Conservation (phyloP, 2,888 invertebrate species). For the Anodontia alba region DNA sequence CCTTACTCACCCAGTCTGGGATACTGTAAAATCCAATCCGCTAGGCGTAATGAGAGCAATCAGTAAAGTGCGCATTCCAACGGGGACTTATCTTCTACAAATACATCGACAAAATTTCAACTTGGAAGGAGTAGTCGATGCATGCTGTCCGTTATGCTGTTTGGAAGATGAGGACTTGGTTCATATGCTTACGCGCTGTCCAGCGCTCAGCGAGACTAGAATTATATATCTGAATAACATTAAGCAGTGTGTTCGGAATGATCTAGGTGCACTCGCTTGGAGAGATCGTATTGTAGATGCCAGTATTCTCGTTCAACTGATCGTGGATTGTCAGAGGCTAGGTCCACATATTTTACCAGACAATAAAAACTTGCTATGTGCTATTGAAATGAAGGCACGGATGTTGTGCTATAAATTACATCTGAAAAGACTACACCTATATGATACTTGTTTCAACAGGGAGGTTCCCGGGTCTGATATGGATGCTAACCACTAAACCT, state of each 20-base stretch:
- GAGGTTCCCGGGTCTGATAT: neutral
- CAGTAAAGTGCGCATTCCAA: neutral
- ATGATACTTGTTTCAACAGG: neutral
- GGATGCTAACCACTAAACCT: neutral
- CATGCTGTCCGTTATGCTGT: neutral
- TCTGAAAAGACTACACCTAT: neutral
- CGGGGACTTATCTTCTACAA: slow-evolving; percentile 12
- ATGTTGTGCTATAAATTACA: neutral
- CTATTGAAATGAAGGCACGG: neutral
- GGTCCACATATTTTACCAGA: neutral
- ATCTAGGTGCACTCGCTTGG: neutral
- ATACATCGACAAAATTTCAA: neutral
- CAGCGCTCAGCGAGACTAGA: neutral
- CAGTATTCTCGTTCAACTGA: neutral
- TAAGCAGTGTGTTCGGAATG: neutral
- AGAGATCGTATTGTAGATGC: neutral
- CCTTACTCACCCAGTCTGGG: slow-evolving; percentile 2
- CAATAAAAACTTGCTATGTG: neutral
- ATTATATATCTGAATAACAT: neutral
- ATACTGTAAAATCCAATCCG: neutral
- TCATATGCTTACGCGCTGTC: slow-evolving; percentile 2
- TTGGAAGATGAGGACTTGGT: no score
- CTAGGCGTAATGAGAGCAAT: neutral
- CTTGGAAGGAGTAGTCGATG: neutral
- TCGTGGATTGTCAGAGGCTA: neutral